Evolutionary conservation across 2,113 vertebrate species (phyloP).

Genomic region (Setophaga coronata): DNA sequence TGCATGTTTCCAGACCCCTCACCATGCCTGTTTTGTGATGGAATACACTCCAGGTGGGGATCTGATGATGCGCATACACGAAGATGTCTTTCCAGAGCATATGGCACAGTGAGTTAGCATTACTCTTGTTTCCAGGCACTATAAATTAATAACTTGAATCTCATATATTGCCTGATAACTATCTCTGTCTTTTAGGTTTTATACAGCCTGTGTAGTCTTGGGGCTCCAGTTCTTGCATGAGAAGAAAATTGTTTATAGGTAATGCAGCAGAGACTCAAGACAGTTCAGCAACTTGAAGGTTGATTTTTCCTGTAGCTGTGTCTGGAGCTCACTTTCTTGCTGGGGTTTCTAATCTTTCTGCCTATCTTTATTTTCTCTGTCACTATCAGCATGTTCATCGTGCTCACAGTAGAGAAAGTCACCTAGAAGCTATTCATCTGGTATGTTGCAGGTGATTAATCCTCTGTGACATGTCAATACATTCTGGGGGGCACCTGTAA

Average conservation of each 20-base stretch:
- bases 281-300: neutral
- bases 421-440: constrained; percentile 30
- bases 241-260: constrained; percentile 96
- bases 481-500: neutral
- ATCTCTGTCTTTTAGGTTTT: constrained; percentile 81
- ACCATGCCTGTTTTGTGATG: constrained; percentile 93
- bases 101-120: constrained; percentile 80
- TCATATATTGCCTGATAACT: neutral
- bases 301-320: neutral
- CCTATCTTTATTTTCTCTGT: neutral
- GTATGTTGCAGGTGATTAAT: constrained; percentile 17
- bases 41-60: constrained; percentile 94
- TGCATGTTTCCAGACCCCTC: constrained; percentile 92
- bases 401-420: constrained; percentile 7
- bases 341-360: constrained; percentile 3
- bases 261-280: neutral
- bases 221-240: constrained; percentile 93
- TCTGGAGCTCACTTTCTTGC: neutral
- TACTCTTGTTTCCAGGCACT: neutral
- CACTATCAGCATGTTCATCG: constrained; percentile 8
- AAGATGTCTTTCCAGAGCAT: constrained; percentile 84
- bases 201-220: constrained; percentile 90
- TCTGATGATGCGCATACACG: constrained; percentile 96
- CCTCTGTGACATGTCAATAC: constrained; percentile 2
- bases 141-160: neutral